Evolutionary conservation across 2,888 invertebrate species (phyloP), one percentile per base, ranked within the genome.

Genomic region (Drosophila mimica): DNA sequence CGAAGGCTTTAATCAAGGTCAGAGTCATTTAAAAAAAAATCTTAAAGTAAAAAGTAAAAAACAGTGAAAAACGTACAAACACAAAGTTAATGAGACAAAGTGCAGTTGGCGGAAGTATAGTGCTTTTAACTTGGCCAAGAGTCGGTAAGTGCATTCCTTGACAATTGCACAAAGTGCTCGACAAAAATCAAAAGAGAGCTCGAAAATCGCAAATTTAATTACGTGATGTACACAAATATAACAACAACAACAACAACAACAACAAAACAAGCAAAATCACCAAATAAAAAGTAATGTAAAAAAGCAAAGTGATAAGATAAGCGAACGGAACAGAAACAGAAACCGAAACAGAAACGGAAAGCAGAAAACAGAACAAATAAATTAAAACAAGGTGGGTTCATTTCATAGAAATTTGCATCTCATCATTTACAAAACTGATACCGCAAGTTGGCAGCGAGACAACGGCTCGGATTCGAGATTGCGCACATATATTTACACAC

Each of bases 1-100:
- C 34, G 49, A 58, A 48, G 64, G 63, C 70, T 15, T 36, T 30
- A 60, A 70, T 78, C 89, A 83, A 89, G 89, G 88, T 87, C 82
- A 64, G 51, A n/a, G 30, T 2, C 36, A 36, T 62, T 30, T n/a
- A 0, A 7, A 25, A 0, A 7, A 25, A 40, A 61, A 4, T 17
- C 13, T 38, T 25, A 54, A 65, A 54, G 31, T 69, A 40, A 13
- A 11, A 33, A 15, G 54, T 46, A 46, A 17, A 60, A 48, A 64
- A 13, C 8, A 20, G 20, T 30, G 38, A 43, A 52, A 17, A 15
- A 56, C 28, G 13, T 5, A 31, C 33, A 33, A 40, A 57, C 31
- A 25, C 33, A 28, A 58, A 60, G 51, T 48, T 49, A 11, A 17
- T 38, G 38, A 38, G 1, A 34, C 25, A 72, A 71, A 72, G 64